Percentiles rank a stretch among this genome's conserved stretches.
These are phyloP conservation scores for Eudorcas thomsonii DNA, from an alignment of 2,113 vertebrate genomes.

Conservation along the genomic window DNA sequence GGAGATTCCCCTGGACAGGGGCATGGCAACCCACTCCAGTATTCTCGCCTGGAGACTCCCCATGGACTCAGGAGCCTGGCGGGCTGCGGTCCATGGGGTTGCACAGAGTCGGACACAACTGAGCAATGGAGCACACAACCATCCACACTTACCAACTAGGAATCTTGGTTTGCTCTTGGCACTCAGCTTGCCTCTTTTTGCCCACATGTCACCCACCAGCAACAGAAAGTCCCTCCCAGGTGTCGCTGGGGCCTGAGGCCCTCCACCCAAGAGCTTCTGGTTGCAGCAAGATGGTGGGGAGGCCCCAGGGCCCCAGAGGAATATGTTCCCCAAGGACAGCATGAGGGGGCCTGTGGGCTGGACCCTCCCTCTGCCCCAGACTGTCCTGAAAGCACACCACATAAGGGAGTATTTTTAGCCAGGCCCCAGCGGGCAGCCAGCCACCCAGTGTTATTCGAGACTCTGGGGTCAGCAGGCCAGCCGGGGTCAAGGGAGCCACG, in stretches of 20 bases:
- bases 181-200: not conserved
- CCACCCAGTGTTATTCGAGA: constrained; percentile 10
- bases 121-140: not conserved
- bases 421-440: not conserved
- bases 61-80: not conserved
- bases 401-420: constrained; percentile 31
- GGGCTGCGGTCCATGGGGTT: not conserved
- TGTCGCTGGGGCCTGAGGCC: rapidly evolving
- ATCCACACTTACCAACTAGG: not conserved
- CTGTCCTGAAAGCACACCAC: not conserved
- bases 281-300: not conserved
- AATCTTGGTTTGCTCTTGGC: not conserved
- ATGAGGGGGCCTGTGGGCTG: not conserved
- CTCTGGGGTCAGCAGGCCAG: not conserved
- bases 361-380: not conserved
- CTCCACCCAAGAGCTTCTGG: not conserved
- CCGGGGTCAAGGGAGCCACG: not conserved
- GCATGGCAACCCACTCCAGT: not conserved
- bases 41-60: not conserved
- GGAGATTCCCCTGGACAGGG: not conserved
- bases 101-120: not conserved
- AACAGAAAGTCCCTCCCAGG: not conserved
- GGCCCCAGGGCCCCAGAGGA: not conserved
- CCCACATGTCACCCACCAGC: not conserved
- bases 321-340: not conserved